Conservation (phyloP, 2,888 invertebrate genomes). For the Drosophila monieri region DNA sequence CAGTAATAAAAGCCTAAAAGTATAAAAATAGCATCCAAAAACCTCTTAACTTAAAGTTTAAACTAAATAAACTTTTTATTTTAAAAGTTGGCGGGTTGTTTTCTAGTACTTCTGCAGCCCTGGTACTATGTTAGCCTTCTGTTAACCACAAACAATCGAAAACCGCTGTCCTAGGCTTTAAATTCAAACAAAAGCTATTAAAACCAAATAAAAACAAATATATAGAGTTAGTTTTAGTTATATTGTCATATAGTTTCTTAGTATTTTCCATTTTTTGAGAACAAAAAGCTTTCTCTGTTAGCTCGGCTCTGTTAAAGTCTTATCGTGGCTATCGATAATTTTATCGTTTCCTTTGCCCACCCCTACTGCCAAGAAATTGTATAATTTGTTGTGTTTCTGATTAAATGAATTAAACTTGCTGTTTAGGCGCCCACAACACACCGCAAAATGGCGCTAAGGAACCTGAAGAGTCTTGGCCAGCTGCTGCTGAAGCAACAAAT, state of each 20-base stretch:
- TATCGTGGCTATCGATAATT: slow-evolving; percentile 5
- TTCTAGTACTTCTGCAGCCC: neutral
- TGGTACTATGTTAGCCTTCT: neutral
- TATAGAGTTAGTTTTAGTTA: neutral
- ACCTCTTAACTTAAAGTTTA: neutral
- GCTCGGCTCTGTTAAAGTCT: neutral
- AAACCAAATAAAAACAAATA: neutral
- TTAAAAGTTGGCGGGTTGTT: neutral
- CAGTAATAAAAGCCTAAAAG: neutral
- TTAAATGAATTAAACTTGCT: slow-evolving; percentile 41
- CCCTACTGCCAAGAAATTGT: slow-evolving; percentile 15
- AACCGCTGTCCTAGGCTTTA: neutral
- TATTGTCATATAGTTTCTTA: neutral
- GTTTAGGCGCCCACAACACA: neutral
- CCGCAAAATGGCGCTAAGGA: slow-evolving; percentile 22
- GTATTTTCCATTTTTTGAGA: neutral
- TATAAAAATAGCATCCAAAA: neutral
- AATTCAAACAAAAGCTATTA: neutral
- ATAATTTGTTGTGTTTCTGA: slow-evolving; percentile 28
- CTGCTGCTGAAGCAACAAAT: neutral
- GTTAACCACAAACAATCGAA: neutral
- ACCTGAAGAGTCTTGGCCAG: slow-evolving; percentile 17
- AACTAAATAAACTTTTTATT: neutral
- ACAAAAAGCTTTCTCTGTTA: neutral
- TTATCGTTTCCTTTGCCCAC: neutral